Base-by-base conservation (phyloP, 2,113 vertebrate genomes). In the Eulemur rufifrons region DNA sequence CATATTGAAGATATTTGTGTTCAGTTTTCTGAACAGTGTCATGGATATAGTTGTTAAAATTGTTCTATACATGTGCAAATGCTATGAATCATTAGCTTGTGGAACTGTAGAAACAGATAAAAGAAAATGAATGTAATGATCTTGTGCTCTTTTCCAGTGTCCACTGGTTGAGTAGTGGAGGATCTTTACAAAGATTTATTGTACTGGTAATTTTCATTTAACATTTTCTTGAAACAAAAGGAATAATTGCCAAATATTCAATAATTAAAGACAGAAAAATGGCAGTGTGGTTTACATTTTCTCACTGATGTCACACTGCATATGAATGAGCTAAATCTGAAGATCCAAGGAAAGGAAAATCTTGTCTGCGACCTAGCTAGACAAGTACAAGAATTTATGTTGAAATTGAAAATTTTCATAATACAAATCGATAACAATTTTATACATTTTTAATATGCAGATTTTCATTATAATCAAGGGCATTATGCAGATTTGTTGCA, bases 261-360 rank as follows among this genome's bases (percentile, higher is more conserved):
- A 42, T 73, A 92, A 83, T 45, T 29, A 56, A 92, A 90, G 71
- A 71, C 63, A 93, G 89, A 89, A 95, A 77, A 50, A 76, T 1
- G 64, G 37, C n/a, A 68, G 52, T 77, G 74, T 89, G 73, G 25
- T 47, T 78, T 84, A 32, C 54, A 20, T 94, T 92, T 97, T 86
- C 66, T 95, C 27, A 64, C 25, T 76, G 27, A 69, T 78, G 61
- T 76, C 52, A 54, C 56, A 64, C 21, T 93, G 81, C 18, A 77
- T 91, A 47, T 68, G n/a, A 95, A 95, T 76, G 76, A 95, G 68
- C 25, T 92, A 83, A 93, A 95, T 66, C 52, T 94, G 81, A 78
- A 83, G 15, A 47, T 93, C 18, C 21, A 61, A 74, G 54, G 50
- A 92, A 77, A 94, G 39, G 47, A 63, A 95, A 66, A 74, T 17